Evolutionary conservation across 2,797 vertebrate species (phyloP).

Genomic region (Hypotaenidia okinawae): DNA sequence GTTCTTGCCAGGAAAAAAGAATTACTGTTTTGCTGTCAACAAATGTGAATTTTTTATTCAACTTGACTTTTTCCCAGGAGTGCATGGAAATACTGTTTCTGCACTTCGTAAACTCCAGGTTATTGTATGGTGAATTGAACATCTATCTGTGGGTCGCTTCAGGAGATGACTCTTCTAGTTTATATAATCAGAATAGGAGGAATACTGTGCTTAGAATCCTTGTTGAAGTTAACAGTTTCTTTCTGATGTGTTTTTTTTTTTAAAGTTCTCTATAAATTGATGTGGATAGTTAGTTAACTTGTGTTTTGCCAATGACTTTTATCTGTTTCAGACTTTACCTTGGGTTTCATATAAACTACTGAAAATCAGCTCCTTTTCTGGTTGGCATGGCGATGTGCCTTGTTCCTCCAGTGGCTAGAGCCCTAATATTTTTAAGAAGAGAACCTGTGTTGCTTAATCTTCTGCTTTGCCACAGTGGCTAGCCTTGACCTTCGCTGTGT

Average conservation of each 20-base stretch:
- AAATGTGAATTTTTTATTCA: not conserved
- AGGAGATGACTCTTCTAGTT: not conserved
- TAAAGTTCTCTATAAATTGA: not conserved
- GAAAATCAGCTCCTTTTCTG: not conserved
- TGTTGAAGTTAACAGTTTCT: not conserved
- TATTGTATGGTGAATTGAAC: not conserved
- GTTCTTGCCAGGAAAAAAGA: conserved; percentile 39
- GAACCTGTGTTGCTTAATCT: not conserved
- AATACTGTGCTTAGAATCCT: not conserved
- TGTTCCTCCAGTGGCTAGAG: not conserved
- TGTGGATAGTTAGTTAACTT: not conserved
- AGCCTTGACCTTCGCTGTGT: not conserved
- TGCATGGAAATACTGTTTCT: not conserved
- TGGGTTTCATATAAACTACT: not conserved
- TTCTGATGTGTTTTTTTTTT: not conserved
- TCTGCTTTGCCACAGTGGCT: not conserved
- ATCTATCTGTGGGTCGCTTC: not conserved
- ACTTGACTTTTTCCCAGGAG: not conserved
- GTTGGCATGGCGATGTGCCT: not conserved
- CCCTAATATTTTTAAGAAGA: not conserved
- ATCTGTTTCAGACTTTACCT: not conserved
- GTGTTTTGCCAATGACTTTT: not conserved
- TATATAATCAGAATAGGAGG: not conserved
- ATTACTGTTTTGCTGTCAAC: conserved; percentile 7
- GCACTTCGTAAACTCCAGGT: not conserved